Evolutionary conservation across 2,113 vertebrate genomes (phyloP), one percentile per base, ranked within the genome.

Genomic region (Anguilla japonica): DNA sequence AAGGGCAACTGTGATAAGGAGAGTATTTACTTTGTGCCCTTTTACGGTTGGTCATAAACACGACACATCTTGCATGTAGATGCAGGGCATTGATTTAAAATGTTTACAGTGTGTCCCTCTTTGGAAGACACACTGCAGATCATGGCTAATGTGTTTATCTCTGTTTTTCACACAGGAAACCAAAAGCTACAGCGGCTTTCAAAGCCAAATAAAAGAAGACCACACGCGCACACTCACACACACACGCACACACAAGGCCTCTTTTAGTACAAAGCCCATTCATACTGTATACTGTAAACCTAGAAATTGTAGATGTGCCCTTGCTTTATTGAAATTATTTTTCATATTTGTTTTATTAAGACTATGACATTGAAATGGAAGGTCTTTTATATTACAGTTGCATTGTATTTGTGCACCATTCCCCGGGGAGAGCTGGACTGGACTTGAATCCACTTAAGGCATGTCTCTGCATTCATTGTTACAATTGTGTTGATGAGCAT

Each of bases 171-270:
- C 75, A 46, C 84, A 91, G 89, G 29, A 86, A 83, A 87, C 29
- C 14, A 41, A 85, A 87, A 81, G 63, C 82, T 82, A 84, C 46
- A 88, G 82, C 85, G 83, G 85, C 56, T 39, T 87, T 46, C 60
- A 85, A 81, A 83, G 60, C 34, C 81, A 86, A 84, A 89, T 93
- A 89, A 90, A 90, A 88, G 84, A 87, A 16, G 40, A 22, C 6
- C 18, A 41, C 18, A 22, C 80, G 22, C 41, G 13, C 40, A 2
- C 41, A 43, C 80, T 11, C 83, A 84, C 34, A 40, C 83, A 41
- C 79, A 41, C 40, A 18, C 39, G 11, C 15, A 41, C 79, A 84
- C 29, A 34, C 83, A 46, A 84, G 15, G 40, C 82, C 53, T 50
- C 43, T 41, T 34, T 26, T 14, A 81, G 22, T 41, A 81, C 14